Evolutionary conservation across 1,140 invertebrate genomes (phyloP).

Genomic region (Probaryconus sp.): DNA sequence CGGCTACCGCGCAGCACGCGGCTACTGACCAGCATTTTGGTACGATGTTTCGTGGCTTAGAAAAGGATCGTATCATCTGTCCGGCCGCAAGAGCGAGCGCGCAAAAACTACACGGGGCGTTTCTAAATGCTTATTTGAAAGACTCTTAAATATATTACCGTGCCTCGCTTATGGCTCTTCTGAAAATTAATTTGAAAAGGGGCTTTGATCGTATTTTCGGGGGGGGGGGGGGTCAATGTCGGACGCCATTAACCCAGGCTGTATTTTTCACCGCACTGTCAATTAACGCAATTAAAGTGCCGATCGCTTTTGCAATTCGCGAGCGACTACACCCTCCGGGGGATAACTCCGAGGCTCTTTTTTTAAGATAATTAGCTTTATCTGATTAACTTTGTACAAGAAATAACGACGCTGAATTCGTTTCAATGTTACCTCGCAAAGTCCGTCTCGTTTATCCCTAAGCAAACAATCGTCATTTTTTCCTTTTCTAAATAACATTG

Average conservation of each 20-base stretch:
- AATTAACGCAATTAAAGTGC: conserved; percentile 42
- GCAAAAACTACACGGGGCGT: conserved; percentile 26
- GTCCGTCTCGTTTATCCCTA: too few relatives aligned
- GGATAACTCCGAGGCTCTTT: background rate
- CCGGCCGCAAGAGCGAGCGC: background rate
- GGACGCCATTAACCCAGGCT: conserved; percentile 28
- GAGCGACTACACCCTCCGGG: too few relatives aligned
- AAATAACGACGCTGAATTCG: too few relatives aligned
- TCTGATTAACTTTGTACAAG: conserved; percentile 29
- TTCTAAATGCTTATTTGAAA: conserved; percentile 56
- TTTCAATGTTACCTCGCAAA: too few relatives aligned
- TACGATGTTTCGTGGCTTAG: conserved; percentile 15
- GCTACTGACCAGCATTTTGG: conserved; percentile 46
- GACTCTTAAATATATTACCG: conserved; percentile 54
- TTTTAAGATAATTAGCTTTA: conserved; percentile 43
- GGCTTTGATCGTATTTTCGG: conserved; percentile 26
- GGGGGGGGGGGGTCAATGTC: conserved; percentile 31
- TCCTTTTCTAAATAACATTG: too few relatives aligned
- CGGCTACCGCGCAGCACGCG: conserved; percentile 70
- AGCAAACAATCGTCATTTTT: too few relatives aligned
- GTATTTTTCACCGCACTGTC: conserved; percentile 34
- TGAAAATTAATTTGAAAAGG: conserved; percentile 54
- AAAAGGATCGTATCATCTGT: conserved; percentile 28
- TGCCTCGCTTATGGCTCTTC: conserved; percentile 40
- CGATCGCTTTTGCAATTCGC: background rate